These are phyloP conservation scores for Forbesichthys agassizii DNA, from an alignment of 2,113 vertebrate species.

Conservation along the genomic window DNA sequence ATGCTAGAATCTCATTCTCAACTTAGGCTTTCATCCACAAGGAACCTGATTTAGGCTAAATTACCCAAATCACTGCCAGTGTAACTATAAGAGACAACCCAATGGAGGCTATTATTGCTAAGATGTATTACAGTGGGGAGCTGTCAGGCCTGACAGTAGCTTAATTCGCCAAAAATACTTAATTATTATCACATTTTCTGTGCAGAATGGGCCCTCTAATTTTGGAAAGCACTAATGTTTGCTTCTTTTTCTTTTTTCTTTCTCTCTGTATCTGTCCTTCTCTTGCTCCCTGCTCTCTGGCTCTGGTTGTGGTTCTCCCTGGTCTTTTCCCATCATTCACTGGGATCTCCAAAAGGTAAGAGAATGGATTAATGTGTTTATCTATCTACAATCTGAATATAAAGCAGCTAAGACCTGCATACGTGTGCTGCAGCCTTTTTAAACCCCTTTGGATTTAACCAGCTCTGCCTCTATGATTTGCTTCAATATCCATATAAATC, in stretches of 20 bases:
- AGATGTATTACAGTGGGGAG: not conserved
- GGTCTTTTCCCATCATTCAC: not conserved
- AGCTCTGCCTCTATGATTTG: too few species aligned
- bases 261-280: not conserved
- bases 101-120: not conserved
- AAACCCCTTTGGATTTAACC: not conserved
- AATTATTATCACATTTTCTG: conserved; percentile 1
- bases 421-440: not conserved
- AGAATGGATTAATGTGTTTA: not conserved
- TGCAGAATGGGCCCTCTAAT: not conserved
- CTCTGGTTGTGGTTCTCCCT: not conserved
- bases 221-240: conserved; percentile 24
- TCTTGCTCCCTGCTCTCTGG: not conserved
- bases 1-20: conserved; percentile 11
- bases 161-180: conserved; percentile 1
- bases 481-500: not conserved
- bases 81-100: conserved; percentile 10
- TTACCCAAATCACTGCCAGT: conserved; percentile 31
- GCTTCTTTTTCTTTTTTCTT: not conserved
- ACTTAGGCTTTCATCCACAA: not conserved
- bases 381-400: conserved; percentile 1
- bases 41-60: conserved; percentile 26
- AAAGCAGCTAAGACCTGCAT: not conserved
- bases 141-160: not conserved
- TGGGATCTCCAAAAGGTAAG: conserved; percentile 8